Conservation (phyloP, 2,113 vertebrate species). For the Heteronetta atricapilla region DNA sequence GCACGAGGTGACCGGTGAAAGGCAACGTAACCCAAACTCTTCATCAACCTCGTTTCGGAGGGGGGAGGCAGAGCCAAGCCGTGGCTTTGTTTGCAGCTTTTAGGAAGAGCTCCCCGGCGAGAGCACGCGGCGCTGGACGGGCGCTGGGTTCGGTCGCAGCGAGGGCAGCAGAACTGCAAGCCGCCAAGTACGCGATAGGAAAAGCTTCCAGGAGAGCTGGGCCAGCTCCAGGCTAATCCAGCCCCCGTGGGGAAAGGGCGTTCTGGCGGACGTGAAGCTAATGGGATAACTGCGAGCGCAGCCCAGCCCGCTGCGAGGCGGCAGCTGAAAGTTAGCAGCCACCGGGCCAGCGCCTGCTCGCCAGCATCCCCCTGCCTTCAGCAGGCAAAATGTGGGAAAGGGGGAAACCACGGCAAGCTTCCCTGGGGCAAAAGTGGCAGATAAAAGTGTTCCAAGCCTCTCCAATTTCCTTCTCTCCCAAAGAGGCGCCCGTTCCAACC, state of each 20-base stretch:
- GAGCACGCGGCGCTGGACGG: background rate
- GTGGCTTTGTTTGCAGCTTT: background rate
- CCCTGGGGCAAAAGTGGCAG: background rate
- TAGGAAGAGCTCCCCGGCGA: background rate
- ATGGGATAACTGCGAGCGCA: background rate
- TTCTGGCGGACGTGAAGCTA: slow-evolving; percentile 11
- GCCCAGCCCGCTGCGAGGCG: background rate
- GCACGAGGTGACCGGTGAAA: background rate
- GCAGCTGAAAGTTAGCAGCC: background rate
- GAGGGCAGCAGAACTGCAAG: slow-evolving; percentile 30
- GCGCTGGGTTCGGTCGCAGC: background rate
- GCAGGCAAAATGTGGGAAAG: background rate
- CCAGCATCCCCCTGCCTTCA: background rate
- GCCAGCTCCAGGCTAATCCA: slow-evolving; percentile 49
- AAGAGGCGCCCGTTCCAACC: background rate
- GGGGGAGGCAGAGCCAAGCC: background rate
- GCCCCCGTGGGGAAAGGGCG: slow-evolving; percentile 37
- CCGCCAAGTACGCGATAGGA: background rate
- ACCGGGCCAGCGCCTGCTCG: accelerated
- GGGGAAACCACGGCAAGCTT: background rate
- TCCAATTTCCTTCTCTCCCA: background rate
- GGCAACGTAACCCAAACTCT: background rate
- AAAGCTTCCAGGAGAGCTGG: background rate
- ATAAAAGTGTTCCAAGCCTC: accelerated
- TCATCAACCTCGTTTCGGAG: background rate